Base-by-base conservation (phyloP, 2,888 invertebrate species). In the Agrenia bidenticulata region DNA sequence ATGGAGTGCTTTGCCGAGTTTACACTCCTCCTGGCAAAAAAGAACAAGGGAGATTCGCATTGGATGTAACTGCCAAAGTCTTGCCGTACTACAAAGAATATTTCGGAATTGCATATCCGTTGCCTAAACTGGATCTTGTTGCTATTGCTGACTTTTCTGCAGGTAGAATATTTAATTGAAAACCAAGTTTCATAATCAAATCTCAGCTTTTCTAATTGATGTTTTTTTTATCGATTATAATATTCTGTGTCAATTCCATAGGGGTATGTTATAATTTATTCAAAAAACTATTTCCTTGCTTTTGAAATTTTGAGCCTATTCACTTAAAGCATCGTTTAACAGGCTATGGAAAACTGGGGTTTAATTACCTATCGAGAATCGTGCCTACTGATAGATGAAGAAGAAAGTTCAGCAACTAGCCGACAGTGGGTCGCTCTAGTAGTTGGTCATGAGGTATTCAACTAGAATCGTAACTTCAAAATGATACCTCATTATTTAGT, bases 301-400 rank as follows among this genome's bases (percentile, higher is more conserved):
- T n/a, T n/a, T n/a, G n/a, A n/a, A n/a, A n/a, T n/a, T n/a, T n/a
- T n/a, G n/a, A n/a, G n/a, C n/a, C n/a, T n/a, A n/a, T n/a, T n/a
- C n/a, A n/a, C n/a, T n/a, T n/a, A n/a, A n/a, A n/a, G n/a, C n/a
- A n/a, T n/a, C n/a, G n/a, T n/a, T n/a, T n/a, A 5, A 83, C 84
- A 94, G 74, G 96, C 97, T 62, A 97, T 97, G 96, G 96, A 97
- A 81, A 98, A 98, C 81, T 98, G 97, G 97, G 97, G 97, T 15
- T 78, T 88, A 32, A 83, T 88, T 1, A 94, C 93, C n/a, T 94
- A 92, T 78, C 86, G 96, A 69, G 97, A 98, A 80, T 90, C 91
- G 4, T 91, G 91, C 75, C 84, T 97, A 0, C 82, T 97, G 39
- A 91, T 94, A 2, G 97, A 98, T 82, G 89, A 91, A 1, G 85